phyloP scores from a whole-genome alignment of 1,140 invertebrate genomes.

The Metopolophium dirhodum region DNA sequence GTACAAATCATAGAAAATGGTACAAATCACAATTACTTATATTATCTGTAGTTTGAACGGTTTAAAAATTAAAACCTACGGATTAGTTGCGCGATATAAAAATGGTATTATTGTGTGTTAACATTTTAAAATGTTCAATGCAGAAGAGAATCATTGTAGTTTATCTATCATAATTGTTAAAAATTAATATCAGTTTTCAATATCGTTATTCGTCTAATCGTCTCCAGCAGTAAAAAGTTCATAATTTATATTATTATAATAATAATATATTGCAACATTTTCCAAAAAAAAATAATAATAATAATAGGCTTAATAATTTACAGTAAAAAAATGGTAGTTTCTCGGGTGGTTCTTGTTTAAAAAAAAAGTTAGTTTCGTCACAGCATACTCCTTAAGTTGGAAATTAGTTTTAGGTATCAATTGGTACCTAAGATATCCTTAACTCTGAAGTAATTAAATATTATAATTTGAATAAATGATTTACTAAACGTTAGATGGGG shows the following conservation, averaged over 20 bases:
- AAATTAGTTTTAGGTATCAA: too few species aligned
- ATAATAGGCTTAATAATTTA: too few species aligned
- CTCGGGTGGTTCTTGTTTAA: too few species aligned
- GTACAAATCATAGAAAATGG: not conserved
- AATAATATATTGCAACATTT: not conserved
- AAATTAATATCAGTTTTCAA: too few species aligned
- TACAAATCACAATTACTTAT: too few species aligned
- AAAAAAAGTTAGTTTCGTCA: too few species aligned
- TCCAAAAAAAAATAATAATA: not conserved
- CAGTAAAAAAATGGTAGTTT: too few species aligned
- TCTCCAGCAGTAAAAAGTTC: not conserved
- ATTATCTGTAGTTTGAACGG: not conserved
- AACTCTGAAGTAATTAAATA: too few species aligned
- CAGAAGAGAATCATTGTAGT: not conserved
- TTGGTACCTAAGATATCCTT: too few species aligned
- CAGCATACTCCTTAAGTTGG: too few species aligned
- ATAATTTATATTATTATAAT: not conserved
- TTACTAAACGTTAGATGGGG: too few species aligned
- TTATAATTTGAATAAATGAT: too few species aligned
- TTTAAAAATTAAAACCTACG: not conserved
- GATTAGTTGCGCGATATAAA: not conserved
- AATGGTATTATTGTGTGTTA: not conserved
- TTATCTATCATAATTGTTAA: not conserved
- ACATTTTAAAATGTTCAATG: not conserved
- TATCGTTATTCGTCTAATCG: not conserved